A percentile compares a stretch with the other conserved stretches of the same genome.
Evolutionary conservation across 2,888 invertebrate genomes (phyloP).

Genomic region (Chelonus formosanus): DNA sequence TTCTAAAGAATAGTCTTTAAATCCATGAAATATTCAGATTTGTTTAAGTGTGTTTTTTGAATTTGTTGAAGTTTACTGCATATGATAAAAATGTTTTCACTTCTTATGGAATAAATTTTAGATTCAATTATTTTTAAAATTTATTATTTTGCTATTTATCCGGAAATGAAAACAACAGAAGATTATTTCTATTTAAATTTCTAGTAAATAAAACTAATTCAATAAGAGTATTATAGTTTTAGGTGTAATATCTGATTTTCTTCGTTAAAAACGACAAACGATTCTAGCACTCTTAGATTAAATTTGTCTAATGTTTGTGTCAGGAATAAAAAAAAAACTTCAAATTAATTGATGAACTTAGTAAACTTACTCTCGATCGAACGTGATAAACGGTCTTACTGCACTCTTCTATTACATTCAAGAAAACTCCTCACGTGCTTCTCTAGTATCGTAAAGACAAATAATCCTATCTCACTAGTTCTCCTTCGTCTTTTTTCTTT

Average conservation of each 20-base stretch:
- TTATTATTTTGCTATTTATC: too few relatives aligned
- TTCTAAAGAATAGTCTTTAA: too few relatives aligned
- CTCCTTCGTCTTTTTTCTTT: slow-evolving; percentile 18
- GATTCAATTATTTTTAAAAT: too few relatives aligned
- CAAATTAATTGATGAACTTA: slow-evolving; percentile 31
- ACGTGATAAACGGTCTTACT: slow-evolving; percentile 31
- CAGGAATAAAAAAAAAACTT: slow-evolving; percentile 15
- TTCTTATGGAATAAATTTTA: too few relatives aligned
- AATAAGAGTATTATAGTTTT: too few relatives aligned
- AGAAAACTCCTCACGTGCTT: slow-evolving; percentile 26
- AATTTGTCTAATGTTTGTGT: slow-evolving; percentile 9
- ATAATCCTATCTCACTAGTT: slow-evolving; percentile 39
- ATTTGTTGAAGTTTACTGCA: too few relatives aligned
- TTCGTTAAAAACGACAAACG: slow-evolving; percentile 20
- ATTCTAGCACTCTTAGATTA: slow-evolving; percentile 16
- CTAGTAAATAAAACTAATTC: too few relatives aligned
- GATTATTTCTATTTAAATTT: too few relatives aligned
- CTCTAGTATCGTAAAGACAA: slow-evolving; percentile 33
- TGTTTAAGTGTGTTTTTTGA: too few relatives aligned
- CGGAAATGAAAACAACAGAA: too few relatives aligned
- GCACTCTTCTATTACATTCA: background rate
- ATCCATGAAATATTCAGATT: too few relatives aligned
- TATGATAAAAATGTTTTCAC: too few relatives aligned
- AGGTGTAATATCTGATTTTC: background rate
- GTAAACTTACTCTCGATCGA: slow-evolving; percentile 24